phyloP scores from a whole-genome alignment of 2,113 vertebrate genomes.

The Rhea pennata region DNA sequence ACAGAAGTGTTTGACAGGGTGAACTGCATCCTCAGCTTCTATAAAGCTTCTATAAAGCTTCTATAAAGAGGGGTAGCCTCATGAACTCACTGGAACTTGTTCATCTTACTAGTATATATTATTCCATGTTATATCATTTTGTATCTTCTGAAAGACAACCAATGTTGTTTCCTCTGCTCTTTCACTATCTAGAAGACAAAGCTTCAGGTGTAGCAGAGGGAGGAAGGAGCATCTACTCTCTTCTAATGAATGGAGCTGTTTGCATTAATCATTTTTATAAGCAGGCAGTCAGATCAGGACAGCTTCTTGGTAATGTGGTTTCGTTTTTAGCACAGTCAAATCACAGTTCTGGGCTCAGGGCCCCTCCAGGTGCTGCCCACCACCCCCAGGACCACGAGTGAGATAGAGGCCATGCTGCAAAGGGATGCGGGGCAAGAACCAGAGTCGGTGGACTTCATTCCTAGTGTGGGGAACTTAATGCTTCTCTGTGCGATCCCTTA shows the following conservation, averaged over 20 bases:
- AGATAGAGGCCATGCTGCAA: neutral
- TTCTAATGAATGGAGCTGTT: neutral
- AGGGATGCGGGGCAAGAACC: neutral
- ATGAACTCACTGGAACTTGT: neutral
- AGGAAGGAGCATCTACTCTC: neutral
- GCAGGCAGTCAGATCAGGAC: neutral
- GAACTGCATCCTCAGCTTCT: rapidly evolving
- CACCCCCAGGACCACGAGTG: neutral
- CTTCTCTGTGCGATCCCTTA: neutral
- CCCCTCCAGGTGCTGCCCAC: neutral
- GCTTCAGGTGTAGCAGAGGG: neutral
- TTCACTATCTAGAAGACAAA: neutral
- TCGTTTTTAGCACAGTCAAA: neutral
- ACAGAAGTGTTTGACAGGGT: neutral
- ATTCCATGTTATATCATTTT: neutral
- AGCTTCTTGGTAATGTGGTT: neutral
- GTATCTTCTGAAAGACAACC: neutral
- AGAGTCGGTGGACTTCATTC: neutral
- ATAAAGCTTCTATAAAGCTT: neutral
- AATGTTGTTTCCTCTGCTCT: neutral
- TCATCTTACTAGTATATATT: neutral
- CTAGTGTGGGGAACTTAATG: neutral
- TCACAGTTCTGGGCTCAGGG: neutral
- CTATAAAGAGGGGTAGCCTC: neutral
- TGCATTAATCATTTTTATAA: neutral